Evolutionary conservation across 2,888 invertebrate genomes (phyloP).

Genomic region (Unio pictorum): DNA sequence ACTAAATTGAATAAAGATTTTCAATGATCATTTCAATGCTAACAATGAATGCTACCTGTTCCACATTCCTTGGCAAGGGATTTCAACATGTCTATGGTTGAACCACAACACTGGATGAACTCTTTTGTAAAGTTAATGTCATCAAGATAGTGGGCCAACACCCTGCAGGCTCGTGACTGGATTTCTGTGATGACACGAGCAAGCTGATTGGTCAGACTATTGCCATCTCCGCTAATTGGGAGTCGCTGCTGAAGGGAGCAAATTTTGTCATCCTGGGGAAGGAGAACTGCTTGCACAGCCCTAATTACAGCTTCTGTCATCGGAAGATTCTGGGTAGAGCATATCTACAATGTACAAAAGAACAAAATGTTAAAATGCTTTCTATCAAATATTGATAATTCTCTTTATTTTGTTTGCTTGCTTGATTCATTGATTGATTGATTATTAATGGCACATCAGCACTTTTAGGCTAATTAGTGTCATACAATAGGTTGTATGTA

Average conservation of each 20-base stretch:
- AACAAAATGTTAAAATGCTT: constrained; percentile 1
- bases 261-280: constrained; percentile 52
- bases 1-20: too few species aligned
- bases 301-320: constrained; percentile 65
- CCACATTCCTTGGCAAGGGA: constrained; percentile 68
- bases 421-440: too few species aligned
- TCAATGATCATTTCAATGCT: not conserved
- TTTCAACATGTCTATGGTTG: constrained; percentile 68
- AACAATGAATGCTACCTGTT: constrained; percentile 45
- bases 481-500: too few species aligned
- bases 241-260: constrained; percentile 61
- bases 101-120: constrained; percentile 67
- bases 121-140: constrained; percentile 65
- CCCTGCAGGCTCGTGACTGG: constrained; percentile 67
- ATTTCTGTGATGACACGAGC: constrained; percentile 71
- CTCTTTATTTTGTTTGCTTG: not conserved
- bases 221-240: constrained; percentile 63
- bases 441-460: too few species aligned
- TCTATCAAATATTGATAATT: not conserved
- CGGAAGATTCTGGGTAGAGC: constrained; percentile 55
- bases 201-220: constrained; percentile 64
- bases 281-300: constrained; percentile 60
- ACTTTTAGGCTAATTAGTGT: too few species aligned
- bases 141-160: constrained; percentile 64
- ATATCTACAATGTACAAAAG: constrained; percentile 44